Percentiles rank a stretch among this genome's conserved stretches.
These are phyloP conservation scores for Cephus nigrinus DNA, from an alignment of 2,888 invertebrate genomes.

Conservation along the genomic window DNA sequence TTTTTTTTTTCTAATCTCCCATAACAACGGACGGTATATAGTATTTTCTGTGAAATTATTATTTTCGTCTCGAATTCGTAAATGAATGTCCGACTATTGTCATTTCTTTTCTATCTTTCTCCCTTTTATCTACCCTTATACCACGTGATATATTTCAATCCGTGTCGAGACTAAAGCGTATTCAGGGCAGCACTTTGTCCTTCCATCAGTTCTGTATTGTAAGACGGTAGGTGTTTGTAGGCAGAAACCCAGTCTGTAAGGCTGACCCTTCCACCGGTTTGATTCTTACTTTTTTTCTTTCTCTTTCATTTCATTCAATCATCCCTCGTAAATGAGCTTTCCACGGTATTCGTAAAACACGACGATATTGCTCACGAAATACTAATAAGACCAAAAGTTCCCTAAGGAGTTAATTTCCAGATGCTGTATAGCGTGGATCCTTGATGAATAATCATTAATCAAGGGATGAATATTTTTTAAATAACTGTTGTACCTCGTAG, in stretches of 20 bases:
- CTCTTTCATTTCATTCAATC: neutral
- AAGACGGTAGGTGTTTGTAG: conserved; percentile 8
- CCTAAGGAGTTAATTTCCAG: too few species aligned
- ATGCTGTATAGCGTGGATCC: too few species aligned
- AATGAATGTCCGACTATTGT: conserved; percentile 1
- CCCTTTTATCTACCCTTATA: neutral
- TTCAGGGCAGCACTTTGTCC: conserved; percentile 14
- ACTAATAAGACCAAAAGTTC: too few species aligned
- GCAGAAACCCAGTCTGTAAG: neutral
- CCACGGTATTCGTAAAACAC: too few species aligned
- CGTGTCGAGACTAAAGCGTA: conserved; percentile 12
- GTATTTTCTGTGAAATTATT: neutral
- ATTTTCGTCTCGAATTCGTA: conserved; percentile 7
- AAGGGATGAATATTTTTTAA: too few species aligned
- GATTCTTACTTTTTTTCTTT: neutral
- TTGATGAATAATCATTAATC: too few species aligned
- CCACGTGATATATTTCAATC: conserved; percentile 8
- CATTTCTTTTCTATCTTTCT: neutral
- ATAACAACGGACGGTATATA: too few species aligned
- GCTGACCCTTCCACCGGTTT: neutral
- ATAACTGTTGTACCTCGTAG: too few species aligned
- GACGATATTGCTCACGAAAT: too few species aligned
- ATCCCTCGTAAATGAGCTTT: too few species aligned
- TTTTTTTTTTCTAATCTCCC: too few species aligned
- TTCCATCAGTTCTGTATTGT: conserved; percentile 9